Base-by-base conservation (phyloP, 2,797 vertebrate species). In the Enteromius thamalakanensis region DNA sequence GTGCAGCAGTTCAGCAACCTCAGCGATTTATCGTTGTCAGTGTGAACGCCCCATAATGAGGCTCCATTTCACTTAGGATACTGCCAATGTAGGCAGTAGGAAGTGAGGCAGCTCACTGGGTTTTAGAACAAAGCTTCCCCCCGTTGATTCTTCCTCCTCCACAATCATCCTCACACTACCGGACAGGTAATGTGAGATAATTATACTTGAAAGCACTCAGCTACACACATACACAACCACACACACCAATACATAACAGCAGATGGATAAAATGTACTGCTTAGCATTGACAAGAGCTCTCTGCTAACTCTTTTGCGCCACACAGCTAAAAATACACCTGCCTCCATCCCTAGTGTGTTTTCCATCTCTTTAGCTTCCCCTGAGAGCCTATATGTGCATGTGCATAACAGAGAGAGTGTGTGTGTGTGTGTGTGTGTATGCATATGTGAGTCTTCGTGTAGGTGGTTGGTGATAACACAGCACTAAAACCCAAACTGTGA, bases 311-410 rank as follows among this genome's bases (percentile, higher is more conserved):
- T 67, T 65, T 72, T 79, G 76, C 76, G 55, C 76, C 67, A 76
- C 78, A 49, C 26, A 58, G 60, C 82, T 86, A 86, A 81, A 84
- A 86, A 86, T 86, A 84, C 58, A 81, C 62, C 72, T 82, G 81
- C 81, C 34, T 76, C 62, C 49, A 76, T 82, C 81, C 78, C 82
- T 77, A 26, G 76, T 49, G 82, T 84, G 60, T 71, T 81, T 29
- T 84, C 55, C 76, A 80, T 82, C 84, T 80, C 76, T 53, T 51
- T 69, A 32, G 81, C 70, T 79, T 80, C 85, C 64, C 55, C 19
- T 69, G 85, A 86, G 84, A 72, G 62, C 70, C 80, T 58, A 21
- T 17, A 69, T 72, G 55, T 68, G 60, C 65, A 70, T 45, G 55
- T 60, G 64, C 14, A 40, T 55, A 26, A 34, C 51, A 58, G 67